Conservation (phyloP, 92 coral and sea anemone genomes). For the Heliopora coerulea region DNA sequence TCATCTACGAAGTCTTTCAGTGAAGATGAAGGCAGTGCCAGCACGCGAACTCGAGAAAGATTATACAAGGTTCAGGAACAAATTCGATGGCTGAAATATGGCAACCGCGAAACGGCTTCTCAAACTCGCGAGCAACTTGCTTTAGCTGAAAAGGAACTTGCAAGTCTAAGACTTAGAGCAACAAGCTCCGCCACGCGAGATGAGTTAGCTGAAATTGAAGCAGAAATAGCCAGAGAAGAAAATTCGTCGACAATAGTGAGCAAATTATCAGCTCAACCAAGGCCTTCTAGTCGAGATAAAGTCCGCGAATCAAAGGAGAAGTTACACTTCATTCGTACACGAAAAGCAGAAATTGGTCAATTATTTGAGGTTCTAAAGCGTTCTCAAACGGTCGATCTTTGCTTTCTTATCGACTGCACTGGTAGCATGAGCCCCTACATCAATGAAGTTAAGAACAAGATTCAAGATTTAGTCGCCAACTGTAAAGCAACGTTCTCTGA, state of each 20-base stretch:
- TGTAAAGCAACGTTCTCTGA: slow-evolving; percentile 33
- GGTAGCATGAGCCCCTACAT: slow-evolving; percentile 37
- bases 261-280: not conserved
- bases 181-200: slow-evolving; percentile 40
- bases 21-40: not conserved
- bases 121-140: slow-evolving; percentile 37
- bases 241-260: slow-evolving; percentile 36
- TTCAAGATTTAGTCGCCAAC: slow-evolving; percentile 14
- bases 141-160: slow-evolving; percentile 28
- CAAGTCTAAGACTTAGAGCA: slow-evolving; percentile 16
- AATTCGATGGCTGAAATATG: slow-evolving; percentile 7
- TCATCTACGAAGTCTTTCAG: not conserved
- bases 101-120: slow-evolving; percentile 1
- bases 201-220: slow-evolving; percentile 32
- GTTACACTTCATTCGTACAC: slow-evolving; percentile 17
- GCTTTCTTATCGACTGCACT: slow-evolving; percentile 44
- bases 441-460: slow-evolving; percentile 26
- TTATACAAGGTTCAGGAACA: not conserved
- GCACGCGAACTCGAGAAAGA: not conserved
- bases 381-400: slow-evolving; percentile 40
- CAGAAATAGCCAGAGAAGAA: slow-evolving; percentile 29
- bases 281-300: slow-evolving; percentile 10
- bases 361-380: slow-evolving; percentile 23
- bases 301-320: slow-evolving; percentile 15
- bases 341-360: slow-evolving; percentile 25